These are phyloP conservation scores for Chromis chromis DNA, from an alignment of 2,797 vertebrate genomes.

Conservation along the genomic window DNA sequence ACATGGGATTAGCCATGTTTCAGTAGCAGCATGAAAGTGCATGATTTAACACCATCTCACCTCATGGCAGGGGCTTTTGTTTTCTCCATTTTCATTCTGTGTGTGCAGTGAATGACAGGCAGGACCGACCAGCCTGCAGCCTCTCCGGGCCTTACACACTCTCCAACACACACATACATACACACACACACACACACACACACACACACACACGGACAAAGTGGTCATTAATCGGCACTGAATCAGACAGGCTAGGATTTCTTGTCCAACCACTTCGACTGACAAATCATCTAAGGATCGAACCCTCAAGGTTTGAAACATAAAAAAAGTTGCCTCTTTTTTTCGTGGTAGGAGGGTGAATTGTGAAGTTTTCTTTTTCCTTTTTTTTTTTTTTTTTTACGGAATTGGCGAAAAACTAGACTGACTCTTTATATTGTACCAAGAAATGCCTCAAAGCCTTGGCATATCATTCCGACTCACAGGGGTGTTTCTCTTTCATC, in stretches of 20 bases:
- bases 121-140: constrained; percentile 64
- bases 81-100: constrained; percentile 67
- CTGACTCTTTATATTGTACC: constrained; percentile 76
- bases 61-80: constrained; percentile 74
- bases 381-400: constrained; percentile 26
- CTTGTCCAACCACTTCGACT: constrained; percentile 40
- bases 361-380: constrained; percentile 50
- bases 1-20: constrained; percentile 52
- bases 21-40: constrained; percentile 75
- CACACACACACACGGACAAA: constrained; percentile 39
- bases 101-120: constrained; percentile 58
- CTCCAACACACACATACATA: constrained; percentile 29
- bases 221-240: constrained; percentile 58
- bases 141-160: constrained; percentile 67
- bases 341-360: constrained; percentile 44
- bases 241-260: constrained; percentile 52
- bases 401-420: constrained; percentile 66
- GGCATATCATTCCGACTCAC: constrained; percentile 70
- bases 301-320: constrained; percentile 44
- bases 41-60: constrained; percentile 77
- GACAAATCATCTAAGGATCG: constrained; percentile 46
- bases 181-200: constrained; percentile 31
- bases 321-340: constrained; percentile 54
- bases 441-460: constrained; percentile 83
- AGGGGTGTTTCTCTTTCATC: constrained; percentile 73